Evolutionary conservation across 2,888 invertebrate species (phyloP), one percentile per base, ranked within the genome.

Genomic region (Acleris emargana): DNA sequence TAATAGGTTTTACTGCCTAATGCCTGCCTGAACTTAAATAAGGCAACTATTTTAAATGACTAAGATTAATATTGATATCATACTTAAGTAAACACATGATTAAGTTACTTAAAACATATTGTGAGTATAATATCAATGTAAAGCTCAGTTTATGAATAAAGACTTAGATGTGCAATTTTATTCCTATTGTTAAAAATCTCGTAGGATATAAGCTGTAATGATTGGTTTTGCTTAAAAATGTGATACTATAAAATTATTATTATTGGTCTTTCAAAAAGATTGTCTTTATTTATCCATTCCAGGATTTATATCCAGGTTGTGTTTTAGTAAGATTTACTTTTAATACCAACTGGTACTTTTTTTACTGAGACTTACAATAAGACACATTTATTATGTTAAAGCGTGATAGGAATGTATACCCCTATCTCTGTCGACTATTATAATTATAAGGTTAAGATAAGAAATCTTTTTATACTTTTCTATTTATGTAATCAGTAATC

Each of bases 241-340:
- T 87, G 86, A 88, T 88, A 87, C 79, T 77, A 54, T 74, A 32
- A 32, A 9, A 78, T 72, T 71, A 16, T 72, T 74, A 78, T 71
- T 71, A 76, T 75, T 72, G 74, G 76, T 82, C 80, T 86, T 86
- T 86, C 64, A 74, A 79, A 86, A 84, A 86, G 82, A 81, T 69
- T 72, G 78, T 72, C 71, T 67, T 72, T 77, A 32, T 62, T 77
- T 67, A 79, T 86, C 78, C 88, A 88, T 88, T 88, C 88, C 87
- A 87, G 83, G 82, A 84, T 85, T 79, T 84, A 76, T 78, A 82
- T 32, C 9, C 32, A 9, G 32, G 82, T 85, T 85, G 79, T 84
- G 77, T 78, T 77, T 68, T 68, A 20, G 63, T 69, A 67, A 58
- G 45, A 64, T 61, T 49, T 62, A 52, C 20, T 58, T 61, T 50